phyloP scores from a whole-genome alignment of 1,140 invertebrate genomes.

The Aphelenchoides fujianensis region DNA sequence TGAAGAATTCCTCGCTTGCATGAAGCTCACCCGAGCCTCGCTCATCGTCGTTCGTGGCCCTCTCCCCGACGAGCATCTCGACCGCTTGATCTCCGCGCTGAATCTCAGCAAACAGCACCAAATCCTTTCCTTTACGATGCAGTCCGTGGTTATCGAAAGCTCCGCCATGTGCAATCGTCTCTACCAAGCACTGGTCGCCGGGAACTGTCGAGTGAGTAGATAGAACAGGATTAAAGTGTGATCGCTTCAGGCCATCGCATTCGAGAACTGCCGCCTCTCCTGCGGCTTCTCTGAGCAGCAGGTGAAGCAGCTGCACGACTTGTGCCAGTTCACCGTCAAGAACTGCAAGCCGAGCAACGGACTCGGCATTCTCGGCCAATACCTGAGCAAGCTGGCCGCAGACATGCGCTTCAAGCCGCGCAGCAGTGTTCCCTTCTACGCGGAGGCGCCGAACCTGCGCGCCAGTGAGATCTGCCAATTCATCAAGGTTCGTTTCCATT shows the following conservation, averaged over 20 bases:
- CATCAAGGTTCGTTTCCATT: constrained; percentile 21
- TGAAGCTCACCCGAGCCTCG: too few relatives aligned
- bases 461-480: constrained; percentile 10
- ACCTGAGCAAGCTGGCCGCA: constrained; percentile 14
- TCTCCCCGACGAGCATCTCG: background rate
- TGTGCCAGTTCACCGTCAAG: constrained; percentile 21
- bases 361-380: constrained; percentile 1
- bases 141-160: constrained; percentile 9
- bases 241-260: constrained; percentile 17
- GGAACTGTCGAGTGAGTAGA: constrained; percentile 18
- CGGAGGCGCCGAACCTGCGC: constrained; percentile 12
- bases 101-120: background rate
- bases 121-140: constrained; percentile 5
- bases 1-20: too few relatives aligned
- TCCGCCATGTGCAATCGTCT: background rate
- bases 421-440: constrained; percentile 13
- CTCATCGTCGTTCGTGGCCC: background rate
- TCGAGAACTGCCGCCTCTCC: constrained; percentile 1
- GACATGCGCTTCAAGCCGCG: constrained; percentile 11
- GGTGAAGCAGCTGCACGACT: background rate
- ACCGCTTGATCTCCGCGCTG: background rate
- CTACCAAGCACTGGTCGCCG: background rate
- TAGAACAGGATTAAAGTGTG: too few relatives aligned
- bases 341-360: constrained; percentile 4
- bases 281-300: constrained; percentile 15